A percentile compares a stretch with the other conserved stretches of the same genome.
These are phyloP conservation scores for Aphelinus certus DNA, from an alignment of 1,140 invertebrate genomes.

Conservation along the genomic window DNA sequence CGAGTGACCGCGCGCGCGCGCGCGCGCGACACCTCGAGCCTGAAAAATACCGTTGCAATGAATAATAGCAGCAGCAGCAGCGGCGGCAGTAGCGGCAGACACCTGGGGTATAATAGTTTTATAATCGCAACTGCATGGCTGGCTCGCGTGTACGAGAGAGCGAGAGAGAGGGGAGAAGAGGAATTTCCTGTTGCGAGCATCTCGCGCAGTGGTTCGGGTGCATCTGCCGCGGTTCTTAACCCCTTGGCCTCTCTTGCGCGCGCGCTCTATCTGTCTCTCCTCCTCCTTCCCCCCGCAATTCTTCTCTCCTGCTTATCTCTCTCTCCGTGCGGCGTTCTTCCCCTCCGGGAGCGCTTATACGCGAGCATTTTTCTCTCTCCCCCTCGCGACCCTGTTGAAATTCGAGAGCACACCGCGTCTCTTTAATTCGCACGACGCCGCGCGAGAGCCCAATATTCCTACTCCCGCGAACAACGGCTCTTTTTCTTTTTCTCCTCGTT, in stretches of 20 bases:
- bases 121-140: too few species aligned
- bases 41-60: background rate
- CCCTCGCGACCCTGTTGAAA: background rate
- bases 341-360: background rate
- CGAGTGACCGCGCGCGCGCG: too few species aligned
- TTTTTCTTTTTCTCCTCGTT: constrained; percentile 3
- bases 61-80: constrained; percentile 21
- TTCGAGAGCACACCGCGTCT: background rate
- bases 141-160: constrained; percentile 22
- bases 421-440: background rate
- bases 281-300: constrained; percentile 6
- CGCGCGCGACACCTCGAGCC: too few species aligned
- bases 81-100: constrained; percentile 28
- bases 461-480: background rate
- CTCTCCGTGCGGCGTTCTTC: constrained; percentile 5
- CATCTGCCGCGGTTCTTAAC: constrained; percentile 59
- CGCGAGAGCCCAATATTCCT: too few species aligned
- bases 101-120: too few species aligned
- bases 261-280: background rate
- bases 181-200: constrained; percentile 65
- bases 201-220: constrained; percentile 51
- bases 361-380: constrained; percentile 5
- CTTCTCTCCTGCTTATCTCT: background rate
- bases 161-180: constrained; percentile 48
- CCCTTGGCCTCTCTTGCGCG: constrained; percentile 41